Conservation (phyloP, 1,140 invertebrate genomes). For the Calycopis cecrops region DNA sequence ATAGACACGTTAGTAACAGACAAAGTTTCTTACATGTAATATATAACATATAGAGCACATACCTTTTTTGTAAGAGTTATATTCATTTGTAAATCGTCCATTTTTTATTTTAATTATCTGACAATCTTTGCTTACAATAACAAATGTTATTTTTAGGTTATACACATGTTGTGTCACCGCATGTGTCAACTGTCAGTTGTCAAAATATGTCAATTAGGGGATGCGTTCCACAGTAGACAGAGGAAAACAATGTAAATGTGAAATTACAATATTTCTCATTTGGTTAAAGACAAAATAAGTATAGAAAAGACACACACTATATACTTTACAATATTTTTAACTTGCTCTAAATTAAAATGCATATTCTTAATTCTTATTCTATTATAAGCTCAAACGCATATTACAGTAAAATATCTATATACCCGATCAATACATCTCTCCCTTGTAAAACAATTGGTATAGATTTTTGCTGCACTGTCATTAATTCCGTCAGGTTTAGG, state of each 20-base stretch:
- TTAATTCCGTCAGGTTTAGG: constrained; percentile 84
- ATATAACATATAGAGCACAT: constrained; percentile 19
- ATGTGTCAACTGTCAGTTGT: too few species aligned
- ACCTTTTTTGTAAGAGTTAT: constrained; percentile 53
- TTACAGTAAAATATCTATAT: constrained; percentile 22
- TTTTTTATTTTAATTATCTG: constrained; percentile 18
- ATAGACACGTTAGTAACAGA: neutral
- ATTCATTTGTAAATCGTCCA: constrained; percentile 68
- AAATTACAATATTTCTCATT: neutral
- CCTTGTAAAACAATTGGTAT: constrained; percentile 87
- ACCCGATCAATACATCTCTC: constrained; percentile 86
- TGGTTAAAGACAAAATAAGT: constrained; percentile 2
- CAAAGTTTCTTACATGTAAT: neutral
- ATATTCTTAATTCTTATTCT: too few species aligned
- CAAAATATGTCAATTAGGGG: too few species aligned
- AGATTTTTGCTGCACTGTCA: constrained; percentile 89
- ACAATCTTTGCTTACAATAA: too few species aligned
- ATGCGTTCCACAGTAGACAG: too few species aligned
- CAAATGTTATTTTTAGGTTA: too few species aligned
- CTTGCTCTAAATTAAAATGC: too few species aligned
- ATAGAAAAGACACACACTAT: too few species aligned
- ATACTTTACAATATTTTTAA: too few species aligned
- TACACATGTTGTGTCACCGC: too few species aligned
- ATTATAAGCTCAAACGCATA: too few species aligned
- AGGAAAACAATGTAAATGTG: too few species aligned